Evolutionary conservation across 2,113 vertebrate genomes (phyloP).

Genomic region (Myrmecobius fasciatus): DNA sequence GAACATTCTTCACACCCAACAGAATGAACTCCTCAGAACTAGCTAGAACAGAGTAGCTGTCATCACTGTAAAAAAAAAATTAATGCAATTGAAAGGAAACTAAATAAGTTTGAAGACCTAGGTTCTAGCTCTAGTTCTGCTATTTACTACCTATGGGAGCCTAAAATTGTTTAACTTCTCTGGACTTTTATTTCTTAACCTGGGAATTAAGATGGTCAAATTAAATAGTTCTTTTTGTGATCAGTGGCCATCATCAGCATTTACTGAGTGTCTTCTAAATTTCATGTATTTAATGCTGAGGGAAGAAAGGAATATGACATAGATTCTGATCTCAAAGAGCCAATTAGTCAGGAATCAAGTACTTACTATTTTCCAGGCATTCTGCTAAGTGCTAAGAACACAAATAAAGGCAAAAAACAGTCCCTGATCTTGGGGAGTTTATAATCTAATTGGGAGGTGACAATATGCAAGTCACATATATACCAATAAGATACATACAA

Average conservation of each 20-base stretch:
- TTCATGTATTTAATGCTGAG: background rate
- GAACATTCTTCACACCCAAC: background rate
- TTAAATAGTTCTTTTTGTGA: background rate
- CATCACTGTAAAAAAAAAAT: background rate
- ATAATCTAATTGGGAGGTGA: background rate
- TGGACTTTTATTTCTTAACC: background rate
- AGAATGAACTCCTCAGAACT: background rate
- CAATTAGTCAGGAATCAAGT: background rate
- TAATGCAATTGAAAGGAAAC: background rate
- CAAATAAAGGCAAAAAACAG: background rate
- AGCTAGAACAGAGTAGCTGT: background rate
- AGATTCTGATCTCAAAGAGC: background rate
- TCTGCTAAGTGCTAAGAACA: background rate
- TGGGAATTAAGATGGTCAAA: background rate
- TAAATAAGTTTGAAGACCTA: background rate
- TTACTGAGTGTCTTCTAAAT: background rate
- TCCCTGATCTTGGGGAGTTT: background rate
- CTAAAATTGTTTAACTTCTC: background rate
- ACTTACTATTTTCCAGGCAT: background rate
- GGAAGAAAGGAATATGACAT: background rate
- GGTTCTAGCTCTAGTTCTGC: background rate
- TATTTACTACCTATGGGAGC: background rate
- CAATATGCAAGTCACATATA: background rate
- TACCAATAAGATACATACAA: background rate
- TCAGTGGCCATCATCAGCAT: background rate